phyloP scores from a whole-genome alignment of 2,113 vertebrate species.

The Cynoglossus semilaevis region DNA sequence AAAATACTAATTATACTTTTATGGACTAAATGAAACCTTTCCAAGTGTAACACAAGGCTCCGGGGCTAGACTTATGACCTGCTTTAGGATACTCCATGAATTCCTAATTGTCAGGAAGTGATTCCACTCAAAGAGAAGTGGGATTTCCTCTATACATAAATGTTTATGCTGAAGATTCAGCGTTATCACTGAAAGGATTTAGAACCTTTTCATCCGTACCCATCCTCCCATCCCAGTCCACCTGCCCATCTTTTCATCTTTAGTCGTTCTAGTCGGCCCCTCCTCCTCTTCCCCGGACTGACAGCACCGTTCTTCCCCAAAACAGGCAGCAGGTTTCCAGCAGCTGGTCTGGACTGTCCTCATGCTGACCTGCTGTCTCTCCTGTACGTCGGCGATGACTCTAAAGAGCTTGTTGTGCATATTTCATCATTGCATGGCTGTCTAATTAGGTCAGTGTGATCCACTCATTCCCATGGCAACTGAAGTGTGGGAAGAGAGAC shows the following conservation, averaged over 20 bases:
- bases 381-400: conserved; percentile 29
- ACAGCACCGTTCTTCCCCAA: conserved; percentile 15
- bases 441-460: conserved; percentile 74
- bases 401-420: conserved; percentile 60
- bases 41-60: no score
- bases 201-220: neutral
- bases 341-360: conserved; percentile 33
- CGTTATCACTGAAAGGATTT: no score
- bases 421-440: conserved; percentile 65
- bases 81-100: conserved; percentile 2
- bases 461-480: conserved; percentile 70
- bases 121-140: conserved; percentile 4
- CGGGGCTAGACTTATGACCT: no score
- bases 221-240: conserved; percentile 8
- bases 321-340: conserved; percentile 7
- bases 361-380: conserved; percentile 47
- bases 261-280: conserved; percentile 2
- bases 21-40: no score
- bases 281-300: conserved; percentile 15
- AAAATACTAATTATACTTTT: neutral
- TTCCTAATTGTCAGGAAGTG: neutral
- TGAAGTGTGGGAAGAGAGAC: conserved; percentile 31
- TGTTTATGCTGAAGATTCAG: conserved; percentile 18
- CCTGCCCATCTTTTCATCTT: neutral
- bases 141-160: neutral